Base-by-base conservation (phyloP, 1,140 invertebrate genomes). In the Doryteuthis pealeii region DNA sequence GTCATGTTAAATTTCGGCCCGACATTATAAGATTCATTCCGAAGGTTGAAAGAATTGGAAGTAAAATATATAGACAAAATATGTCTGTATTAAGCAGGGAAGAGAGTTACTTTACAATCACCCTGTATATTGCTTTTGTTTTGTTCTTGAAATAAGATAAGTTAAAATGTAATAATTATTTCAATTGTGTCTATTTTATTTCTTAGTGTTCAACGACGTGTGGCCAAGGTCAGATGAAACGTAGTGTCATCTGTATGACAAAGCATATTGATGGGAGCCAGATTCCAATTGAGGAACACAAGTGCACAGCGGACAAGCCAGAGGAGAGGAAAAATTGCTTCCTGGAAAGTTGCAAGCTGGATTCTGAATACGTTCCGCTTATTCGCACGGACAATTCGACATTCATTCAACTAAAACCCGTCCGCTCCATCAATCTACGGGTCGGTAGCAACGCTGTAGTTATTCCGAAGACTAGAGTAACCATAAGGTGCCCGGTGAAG, bases 191-290 rank as follows among this genome's bases (percentile, higher is more conserved):
- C 49, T 49, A 18, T 31, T 43, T 66, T 22, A 8, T 58, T 28
- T 72, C 72, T 73, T 70, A 93, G 92, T 94, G 93, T 83, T 90
- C 91, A 15, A 88, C 89, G 82, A 89, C 90, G 3, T 94, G 93
- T 83, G 92, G 92, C 30, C 88, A 88, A 45, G 93, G 93, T 18
- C 83, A 87, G 1, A 90, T 92, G 77, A 88, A 81, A 8, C 88
- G 93, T 75, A 90, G 91, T 80, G 91, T 96, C 45, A 90, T 92
- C 76, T 98, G 96, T 87, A 93, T 95, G 81, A 95, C 96, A 89
- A 68, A 69, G 31, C 73, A 76, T 8, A 49, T 76, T 15, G 54
- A 65, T 5, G 79, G 79, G 4, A 74, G 70, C 18, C 43, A 77
- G 26, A 69, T 82, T 0, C 80, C 76, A 15, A 79, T 82, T 2